Conservation (phyloP, 2,113 vertebrate species). For the Drymodes brunneopygia region DNA sequence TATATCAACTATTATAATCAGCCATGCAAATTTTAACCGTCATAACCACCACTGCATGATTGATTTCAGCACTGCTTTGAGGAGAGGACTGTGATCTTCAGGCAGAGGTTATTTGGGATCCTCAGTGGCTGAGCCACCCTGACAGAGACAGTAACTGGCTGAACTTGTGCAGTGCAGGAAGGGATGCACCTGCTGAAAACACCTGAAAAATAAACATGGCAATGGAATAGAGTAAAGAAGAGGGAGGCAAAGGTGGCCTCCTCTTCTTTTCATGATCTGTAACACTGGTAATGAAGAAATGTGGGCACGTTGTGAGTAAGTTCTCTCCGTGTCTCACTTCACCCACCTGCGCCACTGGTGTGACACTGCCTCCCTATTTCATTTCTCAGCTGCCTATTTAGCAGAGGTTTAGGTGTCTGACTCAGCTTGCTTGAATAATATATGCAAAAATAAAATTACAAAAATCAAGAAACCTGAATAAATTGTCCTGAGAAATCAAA, state of each 20-base stretch:
- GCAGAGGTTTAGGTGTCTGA: not conserved
- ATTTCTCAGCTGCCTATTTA: not conserved
- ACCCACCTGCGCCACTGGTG: not conserved
- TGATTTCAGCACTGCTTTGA: not conserved
- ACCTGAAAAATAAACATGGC: not conserved
- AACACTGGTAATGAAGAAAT: not conserved
- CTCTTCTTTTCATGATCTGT: not conserved
- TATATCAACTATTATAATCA: not conserved
- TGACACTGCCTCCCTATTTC: not conserved
- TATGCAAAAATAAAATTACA: not conserved
- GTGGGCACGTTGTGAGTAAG: not conserved
- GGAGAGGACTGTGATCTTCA: not conserved
- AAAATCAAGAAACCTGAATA: not conserved
- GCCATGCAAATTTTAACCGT: not conserved
- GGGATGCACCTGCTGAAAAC: not conserved
- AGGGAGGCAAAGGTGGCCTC: not conserved
- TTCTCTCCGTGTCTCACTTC: not conserved
- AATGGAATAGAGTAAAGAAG: not conserved
- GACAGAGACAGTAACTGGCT: not conserved
- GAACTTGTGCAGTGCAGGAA: not conserved
- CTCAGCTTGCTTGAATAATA: not conserved
- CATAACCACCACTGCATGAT: not conserved
- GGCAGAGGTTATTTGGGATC: not conserved
- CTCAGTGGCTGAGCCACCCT: not conserved
- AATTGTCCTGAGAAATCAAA: not conserved